Conservation (phyloP, 1,140 invertebrate genomes). For the Leguminivora glycinivorella region DNA sequence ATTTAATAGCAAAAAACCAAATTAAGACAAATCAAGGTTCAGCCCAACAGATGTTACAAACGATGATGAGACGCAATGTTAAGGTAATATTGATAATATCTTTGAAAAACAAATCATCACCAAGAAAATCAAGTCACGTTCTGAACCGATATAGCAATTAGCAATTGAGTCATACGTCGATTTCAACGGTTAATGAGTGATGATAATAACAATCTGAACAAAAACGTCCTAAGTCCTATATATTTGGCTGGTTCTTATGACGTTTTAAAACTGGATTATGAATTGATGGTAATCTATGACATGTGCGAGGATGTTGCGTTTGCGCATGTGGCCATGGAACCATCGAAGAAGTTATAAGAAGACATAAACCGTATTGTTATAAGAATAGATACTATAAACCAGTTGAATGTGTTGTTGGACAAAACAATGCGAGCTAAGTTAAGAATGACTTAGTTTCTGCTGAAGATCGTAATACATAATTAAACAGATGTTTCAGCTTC, state of each 20-base stretch:
- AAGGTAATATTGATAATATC: slow-evolving; percentile 6
- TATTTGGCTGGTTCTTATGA: neutral
- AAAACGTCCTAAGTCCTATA: neutral
- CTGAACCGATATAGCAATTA: slow-evolving; percentile 11
- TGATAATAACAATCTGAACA: neutral
- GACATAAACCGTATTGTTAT: neutral
- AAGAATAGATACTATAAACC: neutral
- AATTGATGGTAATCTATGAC: slow-evolving; percentile 14
- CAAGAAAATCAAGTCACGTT: slow-evolving; percentile 5
- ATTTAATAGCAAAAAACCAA: neutral
- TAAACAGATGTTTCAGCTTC: neutral
- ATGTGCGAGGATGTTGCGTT: slow-evolving; percentile 28
- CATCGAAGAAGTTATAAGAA: neutral
- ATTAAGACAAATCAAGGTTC: neutral
- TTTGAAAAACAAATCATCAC: neutral
- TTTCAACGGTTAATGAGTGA: slow-evolving; percentile 16
- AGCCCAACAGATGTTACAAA: neutral
- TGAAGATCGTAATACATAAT: slow-evolving; percentile 6
- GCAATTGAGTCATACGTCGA: slow-evolving; percentile 22
- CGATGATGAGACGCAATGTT: neutral
- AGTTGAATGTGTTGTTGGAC: neutral
- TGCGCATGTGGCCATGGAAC: slow-evolving; percentile 17
- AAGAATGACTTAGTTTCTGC: slow-evolving; percentile 13
- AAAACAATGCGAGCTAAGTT: slow-evolving; percentile 12
- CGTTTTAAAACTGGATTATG: neutral